Base-by-base conservation (phyloP, 2,888 invertebrate genomes). In the Eristalinus aeneus region DNA sequence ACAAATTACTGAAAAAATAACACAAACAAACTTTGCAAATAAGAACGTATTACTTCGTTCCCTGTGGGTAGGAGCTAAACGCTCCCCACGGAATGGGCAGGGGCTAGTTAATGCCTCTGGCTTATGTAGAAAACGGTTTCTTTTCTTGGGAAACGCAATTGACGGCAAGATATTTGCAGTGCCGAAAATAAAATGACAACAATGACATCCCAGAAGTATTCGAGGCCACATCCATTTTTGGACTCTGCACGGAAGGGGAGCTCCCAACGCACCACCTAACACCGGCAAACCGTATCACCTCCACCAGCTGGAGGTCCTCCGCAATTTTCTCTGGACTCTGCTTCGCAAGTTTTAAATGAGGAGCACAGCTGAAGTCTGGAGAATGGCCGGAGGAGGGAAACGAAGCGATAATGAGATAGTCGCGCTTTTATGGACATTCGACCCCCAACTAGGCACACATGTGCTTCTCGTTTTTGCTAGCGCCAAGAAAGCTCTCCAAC, bases 351-450 rank as follows among this genome's bases (percentile, higher is more conserved):
- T 60, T 63, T 64, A 78, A 78, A 78, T 71, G 63, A 73, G 63
- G 46, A 63, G 73, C 56, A 73, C 68, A 78, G 27, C 76, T 68
- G 69, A 78, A 79, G 36, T 74, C 69, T 12, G 61, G 63, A 67
- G 67, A 22, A 72, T 56, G 76, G 56, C 61, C 56, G 67, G 67
- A 82, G 65, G 71, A 76, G 5, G 61, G 58, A 76, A 69, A 53
- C 27, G 76, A 34, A 46, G 63, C 56, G 54, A 74, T 77, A 82
- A 73, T 78, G 58, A 73, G 56, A 68, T 68, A 64, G 64, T 56
- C 31, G 27, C 54, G 63, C 31, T 36, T 36, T 61, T 32, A 31
- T 39, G 16, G 16, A 46, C 46, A 16, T 8, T 8, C 11, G 27
- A 36, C 68, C 72, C 77, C 61, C 63, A n/a, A 53, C 12, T 31